Base-by-base conservation (phyloP, 2,113 vertebrate species). In the Arenaria interpres region DNA sequence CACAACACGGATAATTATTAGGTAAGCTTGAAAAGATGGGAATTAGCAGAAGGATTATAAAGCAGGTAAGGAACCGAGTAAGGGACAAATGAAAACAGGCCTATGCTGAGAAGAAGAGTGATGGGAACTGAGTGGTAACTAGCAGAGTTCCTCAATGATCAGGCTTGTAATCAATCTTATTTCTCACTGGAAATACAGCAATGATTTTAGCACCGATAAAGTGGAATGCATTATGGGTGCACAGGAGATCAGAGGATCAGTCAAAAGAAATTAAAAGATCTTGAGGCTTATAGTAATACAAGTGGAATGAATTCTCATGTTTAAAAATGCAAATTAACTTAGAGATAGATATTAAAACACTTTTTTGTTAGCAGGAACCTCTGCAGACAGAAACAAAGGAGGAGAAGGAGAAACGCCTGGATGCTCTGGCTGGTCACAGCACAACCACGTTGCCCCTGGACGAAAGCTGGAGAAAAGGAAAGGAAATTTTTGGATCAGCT, bases 1-100 rank as follows among this genome's bases (percentile, higher is more conserved):
- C 91, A 73, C 0, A 5, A 94, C 90, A 73, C 7, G 25, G 72
- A 67, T 73, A 93, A 93, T 94, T 97, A 94, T 72, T 57, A 76
- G 77, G 84, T 23, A 82, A 82, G 81, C 87, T 83, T 89, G 81
- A 79, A 85, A 94, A 94, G 57, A 89, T 56, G 48, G 74, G 74
- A 91, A 94, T 96, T 91, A 97, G 85, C 85, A 94, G 75, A 82
- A 86, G 57, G 81, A 90, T 92, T 92, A 93, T 14, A 73, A 21
- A 77, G 75, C 59, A 83, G 82, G 75, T 35, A 83, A 94, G 88
- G 75, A 88, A 91, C 66, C 67, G 59, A 88, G 25, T 10, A 63
- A 85, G 2, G 75, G 82, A 53, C 50, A 56, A 64, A 62, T n/a
- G 72, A 80, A 93, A 77, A 88, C 13, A 69, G 63, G 59, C 54